Conservation (phyloP, 2,888 invertebrate species). For the Aplocera efformata region DNA sequence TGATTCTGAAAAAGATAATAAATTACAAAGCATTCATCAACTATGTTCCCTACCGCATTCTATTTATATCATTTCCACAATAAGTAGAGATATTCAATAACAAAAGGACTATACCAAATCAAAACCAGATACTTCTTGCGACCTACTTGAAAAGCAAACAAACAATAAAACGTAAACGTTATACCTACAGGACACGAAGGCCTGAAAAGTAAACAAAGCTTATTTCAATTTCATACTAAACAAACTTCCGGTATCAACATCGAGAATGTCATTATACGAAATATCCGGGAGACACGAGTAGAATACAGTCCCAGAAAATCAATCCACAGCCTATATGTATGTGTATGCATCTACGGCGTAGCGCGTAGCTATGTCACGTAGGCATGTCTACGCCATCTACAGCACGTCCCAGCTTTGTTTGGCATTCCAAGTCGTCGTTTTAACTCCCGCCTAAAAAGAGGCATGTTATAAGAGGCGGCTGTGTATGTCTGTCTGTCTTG, state of each 20-base stretch:
- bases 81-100: no score
- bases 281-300: conserved; percentile 36
- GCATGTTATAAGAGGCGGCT: no score
- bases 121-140: neutral
- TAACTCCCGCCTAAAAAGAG: no score
- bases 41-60: no score
- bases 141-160: conserved; percentile 18
- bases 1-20: no score
- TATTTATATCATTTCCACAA: no score
- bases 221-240: conserved; percentile 31
- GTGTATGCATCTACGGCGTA: conserved; percentile 27
- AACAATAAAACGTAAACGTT: conserved; percentile 11
- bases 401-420: conserved; percentile 19
- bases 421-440: conserved; percentile 7
- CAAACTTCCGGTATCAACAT: conserved; percentile 30
- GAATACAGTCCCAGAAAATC: conserved; percentile 52
- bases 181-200: conserved; percentile 10
- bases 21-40: no score
- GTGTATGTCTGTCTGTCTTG: no score
- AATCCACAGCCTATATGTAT: conserved; percentile 32
- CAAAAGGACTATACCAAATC: neutral
- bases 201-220: conserved; percentile 27
- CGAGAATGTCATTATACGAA: conserved; percentile 37
- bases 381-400: conserved; percentile 39
- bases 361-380: conserved; percentile 45